Evolutionary conservation across 2,797 vertebrate genomes (phyloP).

Genomic region (Mus caroli): DNA sequence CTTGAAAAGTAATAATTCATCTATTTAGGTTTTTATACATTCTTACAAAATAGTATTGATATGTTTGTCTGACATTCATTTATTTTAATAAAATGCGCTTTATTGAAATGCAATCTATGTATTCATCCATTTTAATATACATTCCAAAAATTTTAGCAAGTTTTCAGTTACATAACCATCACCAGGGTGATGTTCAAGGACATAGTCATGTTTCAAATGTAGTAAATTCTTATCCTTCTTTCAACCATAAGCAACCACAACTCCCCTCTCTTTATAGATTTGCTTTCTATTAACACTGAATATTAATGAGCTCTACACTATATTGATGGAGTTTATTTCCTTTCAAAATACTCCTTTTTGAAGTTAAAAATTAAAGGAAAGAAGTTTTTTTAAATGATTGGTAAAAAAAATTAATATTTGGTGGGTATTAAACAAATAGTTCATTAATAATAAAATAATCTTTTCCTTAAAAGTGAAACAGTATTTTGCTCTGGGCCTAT

Average conservation of each 20-base stretch:
- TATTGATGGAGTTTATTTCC: not conserved
- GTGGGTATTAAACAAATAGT: not conserved
- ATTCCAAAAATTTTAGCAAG: not conserved
- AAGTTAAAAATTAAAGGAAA: not conserved
- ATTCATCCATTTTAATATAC: not conserved
- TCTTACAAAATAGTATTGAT: not conserved
- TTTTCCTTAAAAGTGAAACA: slow-evolving; percentile 17
- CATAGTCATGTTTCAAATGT: not conserved
- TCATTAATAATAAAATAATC: not conserved
- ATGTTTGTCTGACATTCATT: not conserved
- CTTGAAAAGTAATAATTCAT: not conserved
- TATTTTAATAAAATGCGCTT: not conserved
- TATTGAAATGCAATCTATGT: not conserved
- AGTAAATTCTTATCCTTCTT: not conserved
- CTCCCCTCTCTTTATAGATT: not conserved
- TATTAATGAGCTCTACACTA: not conserved
- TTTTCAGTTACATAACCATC: not conserved
- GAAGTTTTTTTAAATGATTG: not conserved
- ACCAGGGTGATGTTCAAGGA: not conserved
- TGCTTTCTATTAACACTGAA: not conserved
- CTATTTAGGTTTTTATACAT: not conserved
- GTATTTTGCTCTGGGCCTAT: not conserved
- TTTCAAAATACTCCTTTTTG: not conserved
- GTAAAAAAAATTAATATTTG: not conserved
- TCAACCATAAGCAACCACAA: not conserved